Conservation (phyloP, 2,888 invertebrate genomes). For the Aleiodes leptofemur region DNA sequence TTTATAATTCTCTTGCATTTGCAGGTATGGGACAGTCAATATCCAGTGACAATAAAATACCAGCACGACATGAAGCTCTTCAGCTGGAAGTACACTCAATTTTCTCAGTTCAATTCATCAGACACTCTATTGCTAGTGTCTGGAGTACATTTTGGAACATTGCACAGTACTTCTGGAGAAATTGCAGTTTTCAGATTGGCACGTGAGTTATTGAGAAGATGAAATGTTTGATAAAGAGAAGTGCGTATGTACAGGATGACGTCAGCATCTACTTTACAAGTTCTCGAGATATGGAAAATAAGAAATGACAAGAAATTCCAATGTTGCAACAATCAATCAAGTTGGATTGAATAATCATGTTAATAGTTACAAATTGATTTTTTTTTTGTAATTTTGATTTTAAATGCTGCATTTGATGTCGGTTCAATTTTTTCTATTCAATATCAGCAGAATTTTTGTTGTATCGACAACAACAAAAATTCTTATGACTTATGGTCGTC, state of each 20-base stretch:
- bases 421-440: no score
- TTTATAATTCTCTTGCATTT: constrained; percentile 25
- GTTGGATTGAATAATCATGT: no score
- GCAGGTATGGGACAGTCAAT: constrained; percentile 86
- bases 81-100: constrained; percentile 92
- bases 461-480: no score
- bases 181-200: constrained; percentile 89
- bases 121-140: constrained; percentile 89
- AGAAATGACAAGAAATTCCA: no score
- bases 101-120: constrained; percentile 88
- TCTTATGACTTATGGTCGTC: no score
- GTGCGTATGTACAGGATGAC: background rate
- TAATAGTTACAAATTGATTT: no score
- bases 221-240: background rate
- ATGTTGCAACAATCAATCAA: no score
- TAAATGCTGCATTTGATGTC: no score
- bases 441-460: no score
- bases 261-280: no score
- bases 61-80: constrained; percentile 87
- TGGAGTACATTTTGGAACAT: constrained; percentile 88
- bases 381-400: no score
- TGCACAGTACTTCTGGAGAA: constrained; percentile 88
- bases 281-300: no score
- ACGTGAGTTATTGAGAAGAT: constrained; percentile 74
- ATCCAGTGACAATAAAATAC: constrained; percentile 83